Percentiles rank a stretch among this genome's conserved stretches.
phyloP scores from a whole-genome alignment of 2,888 invertebrate species.

The Drosophila subsilvestris region DNA sequence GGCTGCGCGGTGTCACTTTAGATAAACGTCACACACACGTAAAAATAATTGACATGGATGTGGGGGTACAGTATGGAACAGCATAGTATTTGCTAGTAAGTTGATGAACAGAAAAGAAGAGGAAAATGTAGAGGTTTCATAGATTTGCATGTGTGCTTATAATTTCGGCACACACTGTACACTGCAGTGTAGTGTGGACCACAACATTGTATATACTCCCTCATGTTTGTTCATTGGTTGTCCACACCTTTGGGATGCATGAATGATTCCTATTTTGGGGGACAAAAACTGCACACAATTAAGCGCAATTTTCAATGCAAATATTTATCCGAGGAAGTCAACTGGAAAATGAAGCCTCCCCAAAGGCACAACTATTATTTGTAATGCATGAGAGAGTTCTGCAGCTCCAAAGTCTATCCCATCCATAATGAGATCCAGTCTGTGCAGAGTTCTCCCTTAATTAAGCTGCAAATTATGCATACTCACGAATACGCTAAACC shows the following conservation, averaged over 20 bases:
- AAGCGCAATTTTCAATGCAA: slow-evolving; percentile 59
- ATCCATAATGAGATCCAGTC: slow-evolving; percentile 19
- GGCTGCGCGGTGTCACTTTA: slow-evolving; percentile 46
- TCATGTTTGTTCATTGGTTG: not conserved
- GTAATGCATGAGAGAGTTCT: slow-evolving; percentile 31
- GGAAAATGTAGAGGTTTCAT: not conserved
- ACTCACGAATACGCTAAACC: slow-evolving; percentile 58
- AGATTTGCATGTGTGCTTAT: slow-evolving; percentile 1
- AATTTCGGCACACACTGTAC: slow-evolving; percentile 4
- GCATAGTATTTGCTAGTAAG: slow-evolving; percentile 6
- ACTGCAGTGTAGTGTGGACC: not conserved
- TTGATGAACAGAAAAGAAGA: not conserved
- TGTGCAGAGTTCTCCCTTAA: slow-evolving; percentile 43
- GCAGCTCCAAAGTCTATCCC: slow-evolving; percentile 23
- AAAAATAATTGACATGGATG: slow-evolving; percentile 51
- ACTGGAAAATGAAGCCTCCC: slow-evolving; percentile 59
- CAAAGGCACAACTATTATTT: slow-evolving; percentile 6
- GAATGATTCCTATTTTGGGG: slow-evolving; percentile 46
- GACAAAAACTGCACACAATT: slow-evolving; percentile 43
- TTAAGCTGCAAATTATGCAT: slow-evolving; percentile 57
- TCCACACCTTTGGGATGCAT: slow-evolving; percentile 50
- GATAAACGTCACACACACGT: slow-evolving; percentile 22
- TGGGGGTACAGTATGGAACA: slow-evolving; percentile 8
- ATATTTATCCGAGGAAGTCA: slow-evolving; percentile 57
- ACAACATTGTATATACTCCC: not conserved